Evolutionary conservation across 2,888 invertebrate genomes (phyloP).

Genomic region (Anodontia alba): DNA sequence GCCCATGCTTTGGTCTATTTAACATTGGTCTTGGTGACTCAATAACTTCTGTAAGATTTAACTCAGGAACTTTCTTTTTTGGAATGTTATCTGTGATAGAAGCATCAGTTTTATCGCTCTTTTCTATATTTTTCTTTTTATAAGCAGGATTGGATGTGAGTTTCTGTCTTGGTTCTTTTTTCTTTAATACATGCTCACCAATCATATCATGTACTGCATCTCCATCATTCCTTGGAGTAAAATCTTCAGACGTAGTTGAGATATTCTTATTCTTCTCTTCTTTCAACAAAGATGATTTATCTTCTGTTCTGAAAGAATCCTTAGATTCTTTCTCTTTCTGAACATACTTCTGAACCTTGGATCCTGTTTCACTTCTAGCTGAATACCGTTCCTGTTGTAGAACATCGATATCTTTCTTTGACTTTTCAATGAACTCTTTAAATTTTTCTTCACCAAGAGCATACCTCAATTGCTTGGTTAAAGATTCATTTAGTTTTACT

Average conservation of each 20-base stretch:
- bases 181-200: slow-evolving; percentile 37
- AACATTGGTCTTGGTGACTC: slow-evolving; percentile 63
- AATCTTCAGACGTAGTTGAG: slow-evolving; percentile 28
- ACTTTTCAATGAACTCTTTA: slow-evolving; percentile 69
- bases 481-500: slow-evolving; percentile 58
- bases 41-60: slow-evolving; percentile 48
- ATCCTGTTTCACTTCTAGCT: slow-evolving; percentile 41
- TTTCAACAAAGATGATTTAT: neutral
- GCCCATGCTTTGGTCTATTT: slow-evolving; percentile 67
- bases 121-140: slow-evolving; percentile 12
- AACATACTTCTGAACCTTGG: neutral
- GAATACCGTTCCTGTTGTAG: slow-evolving; percentile 58
- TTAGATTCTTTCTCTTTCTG: neutral
- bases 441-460: slow-evolving; percentile 71
- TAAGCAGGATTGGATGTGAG: slow-evolving; percentile 28
- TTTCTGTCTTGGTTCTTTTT: slow-evolving; percentile 17
- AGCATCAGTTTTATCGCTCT: slow-evolving; percentile 18
- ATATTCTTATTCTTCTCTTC: neutral
- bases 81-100: neutral
- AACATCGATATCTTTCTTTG: slow-evolving; percentile 68
- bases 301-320: neutral
- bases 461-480: slow-evolving; percentile 60
- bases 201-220: slow-evolving; percentile 48
- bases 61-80: slow-evolving; percentile 29
- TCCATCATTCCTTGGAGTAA: slow-evolving; percentile 50